Evolutionary conservation across 35 echinoderm and acorn worm genomes (phyloP).

Genomic region (Anneissia japonica): DNA sequence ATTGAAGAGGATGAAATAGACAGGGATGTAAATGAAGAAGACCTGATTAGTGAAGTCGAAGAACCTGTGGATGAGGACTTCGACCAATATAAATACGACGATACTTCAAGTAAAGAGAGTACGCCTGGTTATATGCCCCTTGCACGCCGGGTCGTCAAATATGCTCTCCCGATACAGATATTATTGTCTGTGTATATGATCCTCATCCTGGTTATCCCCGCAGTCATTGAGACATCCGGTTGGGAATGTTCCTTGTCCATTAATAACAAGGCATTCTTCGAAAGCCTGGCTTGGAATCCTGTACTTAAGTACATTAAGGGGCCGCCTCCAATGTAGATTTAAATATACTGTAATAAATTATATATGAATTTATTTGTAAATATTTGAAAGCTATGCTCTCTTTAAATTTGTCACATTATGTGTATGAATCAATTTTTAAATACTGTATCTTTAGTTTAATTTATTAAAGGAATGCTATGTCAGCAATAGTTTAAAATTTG

Average conservation of each 20-base stretch:
- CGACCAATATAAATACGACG: not conserved
- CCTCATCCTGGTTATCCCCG: conserved; percentile 61
- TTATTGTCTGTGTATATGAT: conserved; percentile 70
- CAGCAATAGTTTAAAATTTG: not conserved
- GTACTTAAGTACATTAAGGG: conserved; percentile 70
- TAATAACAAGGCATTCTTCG: conserved; percentile 60
- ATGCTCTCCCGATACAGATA: conserved; percentile 67
- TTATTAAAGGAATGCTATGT: not conserved
- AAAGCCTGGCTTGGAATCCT: conserved; percentile 54
- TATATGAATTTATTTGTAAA: too few species aligned
- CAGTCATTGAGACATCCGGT: conserved; percentile 45
- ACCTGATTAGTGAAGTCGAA: too few species aligned
- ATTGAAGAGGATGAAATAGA: not conserved
- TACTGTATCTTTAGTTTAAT: too few species aligned
- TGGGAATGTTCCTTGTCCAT: conserved; percentile 77
- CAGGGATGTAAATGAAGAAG: not conserved
- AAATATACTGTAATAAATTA: not conserved
- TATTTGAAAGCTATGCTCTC: too few species aligned
- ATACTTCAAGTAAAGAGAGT: not conserved
- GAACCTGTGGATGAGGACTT: not conserved
- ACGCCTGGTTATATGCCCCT: not conserved
- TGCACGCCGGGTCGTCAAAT: conserved; percentile 36
- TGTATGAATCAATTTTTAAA: not conserved
- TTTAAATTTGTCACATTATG: not conserved
- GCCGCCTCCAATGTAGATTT: conserved; percentile 66